Conservation (phyloP, 2,888 invertebrate genomes). For the Ptychoptera contaminata region DNA sequence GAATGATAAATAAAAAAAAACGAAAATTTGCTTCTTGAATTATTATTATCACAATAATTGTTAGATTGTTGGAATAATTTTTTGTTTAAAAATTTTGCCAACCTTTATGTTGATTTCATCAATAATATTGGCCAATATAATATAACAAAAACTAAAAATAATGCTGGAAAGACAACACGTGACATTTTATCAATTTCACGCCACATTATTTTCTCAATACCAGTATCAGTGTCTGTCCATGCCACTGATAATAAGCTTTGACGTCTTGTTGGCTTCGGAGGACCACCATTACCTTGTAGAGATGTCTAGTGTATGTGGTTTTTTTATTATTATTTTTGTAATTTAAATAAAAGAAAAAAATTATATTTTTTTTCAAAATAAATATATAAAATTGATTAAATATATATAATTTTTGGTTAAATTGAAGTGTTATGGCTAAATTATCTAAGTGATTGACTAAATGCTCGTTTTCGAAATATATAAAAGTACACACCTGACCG, state of each 20-base stretch:
- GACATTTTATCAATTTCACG: conserved; percentile 63
- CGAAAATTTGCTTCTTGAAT: too few relatives aligned
- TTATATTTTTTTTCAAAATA: too few relatives aligned
- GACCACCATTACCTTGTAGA: conserved; percentile 31
- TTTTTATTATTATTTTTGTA: not conserved
- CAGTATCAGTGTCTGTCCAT: conserved; percentile 49
- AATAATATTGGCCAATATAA: conserved; percentile 67
- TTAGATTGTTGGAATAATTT: not conserved
- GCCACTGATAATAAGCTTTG: conserved; percentile 38
- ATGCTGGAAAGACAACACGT: conserved; percentile 56
- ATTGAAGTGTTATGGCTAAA: not conserved
- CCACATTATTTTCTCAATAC: conserved; percentile 59
- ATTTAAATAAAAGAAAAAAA: not conserved
- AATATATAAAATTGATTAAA: too few relatives aligned
- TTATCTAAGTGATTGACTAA: too few relatives aligned
- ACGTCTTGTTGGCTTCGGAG: conserved; percentile 26
- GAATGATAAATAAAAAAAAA: too few relatives aligned
- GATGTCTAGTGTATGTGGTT: conserved; percentile 20
- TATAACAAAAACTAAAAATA: conserved; percentile 61
- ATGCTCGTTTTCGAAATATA: not conserved
- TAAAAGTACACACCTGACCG: conserved; percentile 22
- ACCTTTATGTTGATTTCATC: conserved; percentile 39
- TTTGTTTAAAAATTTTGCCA: not conserved
- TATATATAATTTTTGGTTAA: not conserved
- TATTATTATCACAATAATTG: too few relatives aligned